These are phyloP conservation scores for Coreoperca whiteheadi DNA, from an alignment of 2,113 vertebrate genomes.

Conservation along the genomic window DNA sequence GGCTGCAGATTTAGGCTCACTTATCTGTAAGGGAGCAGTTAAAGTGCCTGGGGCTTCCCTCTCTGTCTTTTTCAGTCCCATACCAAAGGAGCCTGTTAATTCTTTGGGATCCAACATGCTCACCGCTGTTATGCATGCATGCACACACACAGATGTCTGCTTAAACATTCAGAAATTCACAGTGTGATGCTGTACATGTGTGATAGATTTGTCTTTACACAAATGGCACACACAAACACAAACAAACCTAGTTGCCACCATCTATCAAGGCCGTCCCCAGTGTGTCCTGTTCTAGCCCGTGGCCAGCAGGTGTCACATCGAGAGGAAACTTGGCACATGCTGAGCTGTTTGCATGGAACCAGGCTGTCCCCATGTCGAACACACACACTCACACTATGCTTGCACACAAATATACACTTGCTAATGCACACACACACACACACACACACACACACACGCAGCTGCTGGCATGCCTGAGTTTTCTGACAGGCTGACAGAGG, in stretches of 20 bases:
- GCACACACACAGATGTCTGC: constrained; percentile 55
- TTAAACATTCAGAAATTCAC: constrained; percentile 64
- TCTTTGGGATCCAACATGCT: constrained; percentile 42
- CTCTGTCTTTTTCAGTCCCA: constrained; percentile 25
- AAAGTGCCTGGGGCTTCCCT: constrained; percentile 56
- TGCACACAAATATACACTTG: constrained; percentile 50
- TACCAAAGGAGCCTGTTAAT: constrained; percentile 47
- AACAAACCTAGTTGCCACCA: constrained; percentile 41
- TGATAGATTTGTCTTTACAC: constrained; percentile 76
- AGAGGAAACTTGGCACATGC: constrained; percentile 68
- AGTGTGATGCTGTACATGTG: constrained; percentile 59
- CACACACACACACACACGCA: constrained; percentile 47
- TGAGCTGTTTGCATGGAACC: constrained; percentile 65
- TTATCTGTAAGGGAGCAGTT: constrained; percentile 65
- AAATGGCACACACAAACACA: constrained; percentile 35
- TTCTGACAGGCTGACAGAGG: constrained; percentile 79
- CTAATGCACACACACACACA: constrained; percentile 49
- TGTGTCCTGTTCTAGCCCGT: constrained; percentile 60
- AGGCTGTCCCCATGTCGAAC: constrained; percentile 65
- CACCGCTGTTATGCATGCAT: constrained; percentile 35
- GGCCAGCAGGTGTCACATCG: constrained; percentile 81
- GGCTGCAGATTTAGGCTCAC: constrained; percentile 53
- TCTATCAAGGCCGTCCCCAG: constrained; percentile 63
- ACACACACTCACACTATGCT: constrained; percentile 32
- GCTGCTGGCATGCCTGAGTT: constrained; percentile 71